Evolutionary conservation across 92 coral and sea anemone species (phyloP), one percentile per base, ranked within the genome.

Genomic region (Scolanthus callimorphus): DNA sequence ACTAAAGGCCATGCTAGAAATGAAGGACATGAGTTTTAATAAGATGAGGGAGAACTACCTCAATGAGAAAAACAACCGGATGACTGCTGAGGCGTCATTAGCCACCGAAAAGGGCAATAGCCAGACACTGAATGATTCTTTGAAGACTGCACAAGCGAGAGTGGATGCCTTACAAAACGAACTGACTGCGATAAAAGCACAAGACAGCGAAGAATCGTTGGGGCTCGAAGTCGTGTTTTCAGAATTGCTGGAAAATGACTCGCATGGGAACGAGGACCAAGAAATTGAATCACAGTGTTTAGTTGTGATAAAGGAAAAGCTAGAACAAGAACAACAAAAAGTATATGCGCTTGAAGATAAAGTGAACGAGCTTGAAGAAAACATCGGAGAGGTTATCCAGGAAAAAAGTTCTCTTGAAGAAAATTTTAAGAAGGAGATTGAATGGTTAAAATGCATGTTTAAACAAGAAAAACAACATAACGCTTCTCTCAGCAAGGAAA

Each of bases 401-500:
- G 10, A 25, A 17, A 39, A 44, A 4, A 27, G 11, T 9, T n/a
- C 3, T 13, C 11, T 29, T 1, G 31, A 24, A 29, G 57, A 55
- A 47, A 61, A 57, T 25, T 62, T 68, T n/a, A 51, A 39, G 20
- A 48, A 71, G 20, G 61, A 71, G 12, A 37, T 51, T 2, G 71
- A 59, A 41, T 59, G 55, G 50, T 25, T 71, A 17, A 56, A 59
- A 11, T 13, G 45, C 8, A 11, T 64, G 63, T 62, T 71, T 0
- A 21, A 39, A 0, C 65, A 59, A 45, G 79, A 79, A 45, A 34
- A 75, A 24, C 60, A 79, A 3, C 73, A 57, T 2, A 79, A 79
- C 34, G 60, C 22, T 22, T 28, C 19, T 0, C 51, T 79, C 44
- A 71, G 85, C 34, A 69, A 71, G 4, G 85, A 79, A 37, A 79